Evolutionary conservation across 2,888 invertebrate species (phyloP), one percentile per base, ranked within the genome.

Genomic region (Arctia plantaginis): DNA sequence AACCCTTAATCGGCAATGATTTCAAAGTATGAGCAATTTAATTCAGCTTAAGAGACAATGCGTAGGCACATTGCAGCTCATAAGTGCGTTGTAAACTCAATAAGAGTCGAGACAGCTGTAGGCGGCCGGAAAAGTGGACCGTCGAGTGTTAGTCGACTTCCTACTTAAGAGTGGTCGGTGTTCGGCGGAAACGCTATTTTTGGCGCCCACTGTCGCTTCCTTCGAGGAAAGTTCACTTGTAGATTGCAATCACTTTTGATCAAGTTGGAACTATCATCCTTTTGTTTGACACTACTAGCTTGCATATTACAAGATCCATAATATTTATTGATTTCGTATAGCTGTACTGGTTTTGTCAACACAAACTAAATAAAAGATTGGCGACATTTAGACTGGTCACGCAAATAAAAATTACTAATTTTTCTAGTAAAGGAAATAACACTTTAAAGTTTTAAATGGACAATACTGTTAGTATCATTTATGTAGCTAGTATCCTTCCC

Each of bases 101-200:
- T 94, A 93, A 94, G 92, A 90, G 93, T 87, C 93, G 92, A 92
- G 94, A 92, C 93, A 90, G 85, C 89, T 90, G 95, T 95, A 92
- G 95, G 95, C 94, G 95, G 94, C 91, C 94, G 95, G 95, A 95
- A 95, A 93, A 90, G 90, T 87, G 88, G 90, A 90, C 90, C 88
- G 91, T 85, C 89, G 89, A 92, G 92, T 89, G 91, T 91, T 91
- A 90, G 91, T 90, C 89, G 91, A 93, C 94, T 95, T 95, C 95
- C 95, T 95, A 94, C 95, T 95, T 95, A 95, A 84, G 91, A 92
- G 91, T 86, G 90, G 89, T 88, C 88, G 86, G 85, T 88, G 89
- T 90, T 91, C 90, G 90, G 85, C 95, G 95, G 95, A 95, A 94
- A 92, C 91, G 91, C 95, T 95, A 95, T 95, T 95, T 95, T 95